A percentile compares a stretch with the other conserved stretches of the same genome.
Conservation (phyloP, 1,140 invertebrate genomes). For the Anagrus nilaparvatae region DNA sequence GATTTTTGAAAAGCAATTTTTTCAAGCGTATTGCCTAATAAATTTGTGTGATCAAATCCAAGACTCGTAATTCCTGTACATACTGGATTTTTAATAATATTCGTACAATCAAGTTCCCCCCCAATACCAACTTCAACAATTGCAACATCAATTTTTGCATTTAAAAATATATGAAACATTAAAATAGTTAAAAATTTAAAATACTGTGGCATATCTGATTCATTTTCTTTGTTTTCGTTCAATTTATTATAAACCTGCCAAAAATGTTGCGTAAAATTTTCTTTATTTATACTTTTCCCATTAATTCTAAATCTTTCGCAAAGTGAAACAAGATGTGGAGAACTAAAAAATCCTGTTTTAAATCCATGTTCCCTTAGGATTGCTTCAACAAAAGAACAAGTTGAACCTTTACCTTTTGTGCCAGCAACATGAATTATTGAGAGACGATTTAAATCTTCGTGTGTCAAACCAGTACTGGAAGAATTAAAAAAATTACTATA, state of each 20-base stretch:
- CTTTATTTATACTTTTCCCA: conserved; percentile 64
- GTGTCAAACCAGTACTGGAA: conserved; percentile 51
- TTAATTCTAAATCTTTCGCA: conserved; percentile 88
- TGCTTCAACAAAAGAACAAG: conserved; percentile 85
- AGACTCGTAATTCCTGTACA: conserved; percentile 86
- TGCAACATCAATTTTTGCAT: conserved; percentile 83
- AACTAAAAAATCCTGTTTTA: conserved; percentile 91
- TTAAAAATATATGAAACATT: conserved; percentile 80
- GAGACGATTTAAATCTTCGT: conserved; percentile 55
- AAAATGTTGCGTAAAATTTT: conserved; percentile 72
- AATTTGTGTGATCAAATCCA: conserved; percentile 78
- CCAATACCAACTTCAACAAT: conserved; percentile 95
- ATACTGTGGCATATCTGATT: conserved; percentile 80
- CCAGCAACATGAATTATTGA: conserved; percentile 90
- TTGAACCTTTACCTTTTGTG: conserved; percentile 94
- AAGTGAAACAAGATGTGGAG: conserved; percentile 87
- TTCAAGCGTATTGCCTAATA: conserved; percentile 76
- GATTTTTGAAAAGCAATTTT: conserved; percentile 92
- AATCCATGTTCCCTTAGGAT: conserved; percentile 78
- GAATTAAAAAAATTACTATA: neutral
- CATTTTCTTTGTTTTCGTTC: conserved; percentile 41
- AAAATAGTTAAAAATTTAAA: conserved; percentile 91
- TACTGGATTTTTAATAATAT: conserved; percentile 70
- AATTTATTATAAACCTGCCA: conserved; percentile 69
- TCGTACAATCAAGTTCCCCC: conserved; percentile 89